phyloP scores from a whole-genome alignment of 2,113 vertebrate species.

The Thymallus thymallus region DNA sequence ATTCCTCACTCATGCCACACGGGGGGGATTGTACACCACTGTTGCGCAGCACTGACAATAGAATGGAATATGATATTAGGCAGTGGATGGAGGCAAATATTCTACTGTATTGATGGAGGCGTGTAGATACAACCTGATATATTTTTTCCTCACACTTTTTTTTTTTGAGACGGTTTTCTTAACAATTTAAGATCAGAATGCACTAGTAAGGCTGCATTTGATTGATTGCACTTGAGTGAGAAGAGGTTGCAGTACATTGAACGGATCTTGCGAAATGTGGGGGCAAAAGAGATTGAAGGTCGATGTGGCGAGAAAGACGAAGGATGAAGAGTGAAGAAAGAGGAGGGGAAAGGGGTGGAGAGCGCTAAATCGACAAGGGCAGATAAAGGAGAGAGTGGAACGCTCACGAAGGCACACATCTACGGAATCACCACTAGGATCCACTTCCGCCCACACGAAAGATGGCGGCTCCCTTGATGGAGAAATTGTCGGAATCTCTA shows the following conservation, averaged over 20 bases:
- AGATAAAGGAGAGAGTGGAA: slow-evolving; percentile 29
- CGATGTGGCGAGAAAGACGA: background rate
- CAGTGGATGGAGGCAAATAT: no score
- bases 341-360: slow-evolving; percentile 19
- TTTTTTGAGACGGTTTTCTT: no score
- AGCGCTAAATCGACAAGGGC: slow-evolving; percentile 13
- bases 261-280: background rate
- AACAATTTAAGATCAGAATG: no score
- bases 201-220: no score
- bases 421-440: slow-evolving; percentile 49
- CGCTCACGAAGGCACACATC: slow-evolving; percentile 30
- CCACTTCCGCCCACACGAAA: slow-evolving; percentile 78
- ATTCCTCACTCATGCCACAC: slow-evolving; percentile 2
- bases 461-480: slow-evolving; percentile 80
- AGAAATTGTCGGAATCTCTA: slow-evolving; percentile 79
- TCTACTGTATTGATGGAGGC: no score
- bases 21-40: slow-evolving; percentile 4
- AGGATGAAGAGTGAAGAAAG: slow-evolving; percentile 12
- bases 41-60: background rate
- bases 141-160: no score
- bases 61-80: background rate
- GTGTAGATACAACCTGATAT: no score
- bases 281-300: background rate
- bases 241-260: background rate
- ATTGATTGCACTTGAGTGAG: no score